These are phyloP conservation scores for Tinea semifulvella DNA, from an alignment of 2,888 invertebrate genomes.

Conservation along the genomic window DNA sequence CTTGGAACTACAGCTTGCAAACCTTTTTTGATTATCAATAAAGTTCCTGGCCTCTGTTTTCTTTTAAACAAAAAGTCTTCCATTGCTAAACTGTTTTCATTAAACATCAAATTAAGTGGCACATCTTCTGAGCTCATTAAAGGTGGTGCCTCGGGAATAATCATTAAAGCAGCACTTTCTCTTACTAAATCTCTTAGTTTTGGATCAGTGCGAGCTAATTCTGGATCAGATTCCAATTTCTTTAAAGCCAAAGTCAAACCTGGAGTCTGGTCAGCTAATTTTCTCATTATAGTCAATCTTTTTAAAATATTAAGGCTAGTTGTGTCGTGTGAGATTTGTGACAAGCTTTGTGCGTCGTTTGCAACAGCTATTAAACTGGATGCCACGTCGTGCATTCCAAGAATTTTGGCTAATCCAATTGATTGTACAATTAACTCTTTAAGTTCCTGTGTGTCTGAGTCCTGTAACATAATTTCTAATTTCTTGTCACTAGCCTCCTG, in stretches of 20 bases:
- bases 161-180: constrained; percentile 77
- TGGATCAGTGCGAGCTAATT: constrained; percentile 74
- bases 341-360: constrained; percentile 64
- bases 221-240: constrained; percentile 72
- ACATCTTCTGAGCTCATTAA: constrained; percentile 73
- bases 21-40: constrained; percentile 77
- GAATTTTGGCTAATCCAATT: constrained; percentile 72
- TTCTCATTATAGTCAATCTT: constrained; percentile 74
- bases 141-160: constrained; percentile 69
- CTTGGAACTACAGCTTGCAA: constrained; percentile 80
- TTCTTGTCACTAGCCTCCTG: constrained; percentile 69
- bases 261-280: constrained; percentile 73
- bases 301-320: constrained; percentile 73
- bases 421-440: constrained; percentile 69
- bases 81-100: constrained; percentile 78
- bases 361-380: constrained; percentile 60
- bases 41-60: constrained; percentile 65
- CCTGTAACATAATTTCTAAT: constrained; percentile 61
- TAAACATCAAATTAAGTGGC: constrained; percentile 72
- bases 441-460: constrained; percentile 50
- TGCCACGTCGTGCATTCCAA: constrained; percentile 73
- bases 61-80: constrained; percentile 75
- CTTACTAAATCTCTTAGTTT: constrained; percentile 74
- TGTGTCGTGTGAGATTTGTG: constrained; percentile 64
- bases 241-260: constrained; percentile 69